These are phyloP conservation scores for Metallyticus violacea DNA, from an alignment of 2,888 invertebrate species.

Conservation along the genomic window DNA sequence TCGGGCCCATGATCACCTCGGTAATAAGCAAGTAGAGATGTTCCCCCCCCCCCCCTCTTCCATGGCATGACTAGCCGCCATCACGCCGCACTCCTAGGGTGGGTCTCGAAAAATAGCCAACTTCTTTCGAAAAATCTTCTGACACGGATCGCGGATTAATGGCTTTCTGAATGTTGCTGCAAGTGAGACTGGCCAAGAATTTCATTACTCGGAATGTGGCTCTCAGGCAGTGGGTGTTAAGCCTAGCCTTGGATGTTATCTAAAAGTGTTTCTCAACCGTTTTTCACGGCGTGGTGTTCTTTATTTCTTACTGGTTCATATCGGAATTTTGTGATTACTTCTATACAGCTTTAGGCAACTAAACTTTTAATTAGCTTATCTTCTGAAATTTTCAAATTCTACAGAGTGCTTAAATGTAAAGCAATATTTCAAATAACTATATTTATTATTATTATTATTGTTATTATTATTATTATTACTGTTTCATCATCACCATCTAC, in stretches of 20 bases:
- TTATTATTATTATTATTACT: too few relatives aligned
- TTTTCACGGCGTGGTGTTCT: background rate
- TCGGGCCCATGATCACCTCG: background rate
- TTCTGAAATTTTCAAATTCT: too few relatives aligned
- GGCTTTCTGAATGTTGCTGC: background rate
- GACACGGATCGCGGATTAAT: too few relatives aligned
- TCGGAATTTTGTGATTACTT: too few relatives aligned
- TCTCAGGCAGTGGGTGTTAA: background rate
- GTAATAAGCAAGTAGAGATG: constrained; percentile 1
- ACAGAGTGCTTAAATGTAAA: too few relatives aligned
- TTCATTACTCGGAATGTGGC: too few relatives aligned
- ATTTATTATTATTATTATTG: too few relatives aligned
- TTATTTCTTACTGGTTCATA: too few relatives aligned
- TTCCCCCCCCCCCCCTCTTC: background rate
- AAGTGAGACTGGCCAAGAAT: background rate
- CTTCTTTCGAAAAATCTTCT: background rate
- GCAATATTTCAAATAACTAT: too few relatives aligned
- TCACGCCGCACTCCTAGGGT: background rate
- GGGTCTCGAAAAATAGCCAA: background rate
- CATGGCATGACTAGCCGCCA: background rate
- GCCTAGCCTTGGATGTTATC: background rate
- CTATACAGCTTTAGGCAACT: too few relatives aligned
- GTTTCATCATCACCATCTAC: too few relatives aligned
- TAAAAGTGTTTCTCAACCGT: background rate
- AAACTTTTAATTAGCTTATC: too few relatives aligned